These are phyloP conservation scores for Argyrosomus japonicus DNA, from an alignment of 2,113 vertebrate genomes.

Conservation along the genomic window DNA sequence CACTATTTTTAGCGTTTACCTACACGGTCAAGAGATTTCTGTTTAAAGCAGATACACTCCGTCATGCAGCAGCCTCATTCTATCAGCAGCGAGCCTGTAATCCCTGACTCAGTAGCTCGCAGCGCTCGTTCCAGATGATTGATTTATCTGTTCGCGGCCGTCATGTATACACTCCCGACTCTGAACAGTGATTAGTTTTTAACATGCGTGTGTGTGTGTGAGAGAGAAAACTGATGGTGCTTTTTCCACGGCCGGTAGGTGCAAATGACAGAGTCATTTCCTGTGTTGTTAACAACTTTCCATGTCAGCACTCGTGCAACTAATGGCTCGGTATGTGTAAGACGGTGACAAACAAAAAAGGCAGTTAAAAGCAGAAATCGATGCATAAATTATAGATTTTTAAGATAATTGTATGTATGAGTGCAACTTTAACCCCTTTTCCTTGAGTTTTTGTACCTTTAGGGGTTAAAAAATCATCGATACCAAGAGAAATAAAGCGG, in stretches of 20 bases:
- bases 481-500: background rate
- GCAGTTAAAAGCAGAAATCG: too few species aligned
- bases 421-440: background rate
- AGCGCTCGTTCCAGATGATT: conserved; percentile 53
- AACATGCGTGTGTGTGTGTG: conserved; percentile 27
- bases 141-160: conserved; percentile 61
- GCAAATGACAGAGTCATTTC: conserved; percentile 51
- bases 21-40: background rate
- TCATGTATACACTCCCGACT: conserved; percentile 41
- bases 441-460: background rate
- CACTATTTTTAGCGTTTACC: conserved; percentile 31
- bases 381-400: background rate
- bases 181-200: conserved; percentile 30
- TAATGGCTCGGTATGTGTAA: conserved; percentile 37
- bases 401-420: too few species aligned
- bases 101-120: conserved; percentile 57
- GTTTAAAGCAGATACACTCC: conserved; percentile 30
- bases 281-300: conserved; percentile 46
- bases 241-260: background rate
- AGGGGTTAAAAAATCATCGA: background rate
- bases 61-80: conserved; percentile 28
- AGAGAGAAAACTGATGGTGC: background rate
- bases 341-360: background rate
- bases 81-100: conserved; percentile 37
- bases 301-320: conserved; percentile 54